Evolutionary conservation across 2,113 vertebrate genomes (phyloP).

Genomic region (Ptilorrhoa leucosticta): DNA sequence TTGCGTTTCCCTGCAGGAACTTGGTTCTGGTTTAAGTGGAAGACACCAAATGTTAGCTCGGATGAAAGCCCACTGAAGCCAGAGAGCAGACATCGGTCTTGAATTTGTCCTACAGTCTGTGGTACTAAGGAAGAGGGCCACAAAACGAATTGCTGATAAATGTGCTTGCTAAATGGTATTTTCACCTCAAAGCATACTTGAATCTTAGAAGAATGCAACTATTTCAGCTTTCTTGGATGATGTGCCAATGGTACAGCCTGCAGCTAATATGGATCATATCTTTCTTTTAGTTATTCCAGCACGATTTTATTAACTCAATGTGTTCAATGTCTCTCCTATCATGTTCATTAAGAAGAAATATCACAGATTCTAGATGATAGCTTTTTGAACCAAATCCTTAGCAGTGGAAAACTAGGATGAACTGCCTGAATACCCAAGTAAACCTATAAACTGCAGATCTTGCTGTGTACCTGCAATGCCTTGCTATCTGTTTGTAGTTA

Average conservation of each 20-base stretch:
- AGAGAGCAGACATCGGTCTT: background rate
- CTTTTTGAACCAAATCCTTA: background rate
- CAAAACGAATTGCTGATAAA: conserved; percentile 31
- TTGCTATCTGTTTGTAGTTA: background rate
- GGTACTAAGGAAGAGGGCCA: conserved; percentile 17
- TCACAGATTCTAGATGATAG: background rate
- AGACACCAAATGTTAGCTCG: background rate
- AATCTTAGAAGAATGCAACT: conserved; percentile 17
- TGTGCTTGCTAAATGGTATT: conserved; percentile 29
- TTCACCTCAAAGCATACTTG: conserved; percentile 58
- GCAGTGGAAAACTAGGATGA: background rate
- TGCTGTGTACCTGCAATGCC: background rate
- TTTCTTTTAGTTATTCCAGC: conserved; percentile 24
- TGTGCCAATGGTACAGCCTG: conserved; percentile 23
- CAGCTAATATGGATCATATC: conserved; percentile 14
- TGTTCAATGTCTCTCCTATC: conserved; percentile 23
- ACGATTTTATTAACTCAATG: conserved; percentile 36
- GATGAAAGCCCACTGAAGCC: background rate
- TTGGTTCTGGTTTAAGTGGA: background rate
- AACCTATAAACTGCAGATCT: background rate
- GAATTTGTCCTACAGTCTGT: background rate
- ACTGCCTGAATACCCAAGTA: background rate
- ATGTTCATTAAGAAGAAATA: conserved; percentile 18
- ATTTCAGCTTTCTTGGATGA: conserved; percentile 44
- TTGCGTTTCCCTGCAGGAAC: background rate